Percentiles rank a stretch among this genome's conserved stretches.
Evolutionary conservation across 64 coral and sea anemone species (phyloP).

Genomic region (Porites australiensis): DNA sequence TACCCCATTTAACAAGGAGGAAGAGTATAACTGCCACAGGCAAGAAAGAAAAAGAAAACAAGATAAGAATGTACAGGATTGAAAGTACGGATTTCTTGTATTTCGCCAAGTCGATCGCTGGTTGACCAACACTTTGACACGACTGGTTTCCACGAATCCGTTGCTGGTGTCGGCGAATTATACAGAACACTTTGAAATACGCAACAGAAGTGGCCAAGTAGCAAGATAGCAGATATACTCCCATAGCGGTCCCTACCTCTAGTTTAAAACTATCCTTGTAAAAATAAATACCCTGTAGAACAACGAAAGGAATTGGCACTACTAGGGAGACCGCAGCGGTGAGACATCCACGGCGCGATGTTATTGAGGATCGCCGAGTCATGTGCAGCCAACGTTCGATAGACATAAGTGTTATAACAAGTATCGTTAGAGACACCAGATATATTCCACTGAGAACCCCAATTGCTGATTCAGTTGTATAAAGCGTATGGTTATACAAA

Average conservation of each 20-base stretch:
- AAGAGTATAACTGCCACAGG: not conserved
- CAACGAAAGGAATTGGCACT: not conserved
- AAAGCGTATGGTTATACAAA: not conserved
- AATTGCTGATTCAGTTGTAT: not conserved
- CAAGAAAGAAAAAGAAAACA: not conserved
- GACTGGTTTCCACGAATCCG: not conserved
- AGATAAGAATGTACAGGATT: not conserved
- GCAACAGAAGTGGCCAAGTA: not conserved
- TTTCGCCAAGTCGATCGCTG: conserved; percentile 20
- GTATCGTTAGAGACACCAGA: not conserved
- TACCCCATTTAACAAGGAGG: not conserved
- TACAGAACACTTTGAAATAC: conserved; percentile 8
- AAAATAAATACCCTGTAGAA: not conserved
- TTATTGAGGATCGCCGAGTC: not conserved
- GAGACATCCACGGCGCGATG: not conserved
- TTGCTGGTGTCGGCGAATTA: not conserved
- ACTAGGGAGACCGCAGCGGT: not conserved
- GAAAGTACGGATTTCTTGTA: conserved; percentile 2
- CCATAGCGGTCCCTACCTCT: too few relatives aligned
- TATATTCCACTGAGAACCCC: not conserved
- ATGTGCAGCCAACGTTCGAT: not conserved
- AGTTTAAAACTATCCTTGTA: not conserved
- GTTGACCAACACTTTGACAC: not conserved
- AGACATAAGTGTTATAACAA: not conserved
- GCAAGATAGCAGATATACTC: not conserved